A percentile compares a stretch with the other conserved stretches of the same genome.
Conservation (phyloP, 2,113 vertebrate species). For the Thymallus thymallus region DNA sequence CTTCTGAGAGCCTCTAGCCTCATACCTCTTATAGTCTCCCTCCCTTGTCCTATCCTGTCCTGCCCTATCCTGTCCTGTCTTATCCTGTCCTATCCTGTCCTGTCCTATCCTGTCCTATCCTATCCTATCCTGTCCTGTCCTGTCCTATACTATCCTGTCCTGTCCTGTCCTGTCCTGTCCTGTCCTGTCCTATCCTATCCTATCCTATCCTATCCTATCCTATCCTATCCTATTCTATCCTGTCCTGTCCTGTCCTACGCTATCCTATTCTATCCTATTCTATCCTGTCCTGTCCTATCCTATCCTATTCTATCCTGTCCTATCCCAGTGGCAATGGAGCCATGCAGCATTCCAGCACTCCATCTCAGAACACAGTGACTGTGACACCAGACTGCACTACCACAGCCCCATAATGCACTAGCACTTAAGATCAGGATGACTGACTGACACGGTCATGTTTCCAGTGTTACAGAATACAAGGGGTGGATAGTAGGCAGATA, state of each 20-base stretch:
- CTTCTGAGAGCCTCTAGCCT: conserved; percentile 7
- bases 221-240: too few relatives aligned
- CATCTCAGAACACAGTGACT: conserved; percentile 11
- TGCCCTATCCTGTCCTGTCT: too few relatives aligned
- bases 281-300: too few relatives aligned
- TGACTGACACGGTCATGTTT: conserved; percentile 19
- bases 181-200: accelerated
- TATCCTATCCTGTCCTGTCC: not conserved
- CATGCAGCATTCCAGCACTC: conserved; percentile 17
- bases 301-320: too few relatives aligned
- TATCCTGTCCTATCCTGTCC: too few relatives aligned
- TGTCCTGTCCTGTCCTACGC: too few relatives aligned
- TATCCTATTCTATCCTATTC: too few relatives aligned
- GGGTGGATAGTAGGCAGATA: not conserved
- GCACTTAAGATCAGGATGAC: not conserved
- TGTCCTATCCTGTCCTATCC: accelerated
- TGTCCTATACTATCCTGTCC: accelerated
- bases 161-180: not conserved
- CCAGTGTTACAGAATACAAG: not conserved
- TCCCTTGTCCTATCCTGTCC: too few relatives aligned
- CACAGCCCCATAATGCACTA: not conserved
- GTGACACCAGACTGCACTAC: conserved; percentile 16
- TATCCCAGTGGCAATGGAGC: conserved; percentile 1
- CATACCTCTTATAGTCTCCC: not conserved
- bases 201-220: too few relatives aligned